These are phyloP conservation scores for Cliona cf. orientalis DNA, from an alignment of 37 sponge, comb jelly and placozoan genomes.

Conservation along the genomic window DNA sequence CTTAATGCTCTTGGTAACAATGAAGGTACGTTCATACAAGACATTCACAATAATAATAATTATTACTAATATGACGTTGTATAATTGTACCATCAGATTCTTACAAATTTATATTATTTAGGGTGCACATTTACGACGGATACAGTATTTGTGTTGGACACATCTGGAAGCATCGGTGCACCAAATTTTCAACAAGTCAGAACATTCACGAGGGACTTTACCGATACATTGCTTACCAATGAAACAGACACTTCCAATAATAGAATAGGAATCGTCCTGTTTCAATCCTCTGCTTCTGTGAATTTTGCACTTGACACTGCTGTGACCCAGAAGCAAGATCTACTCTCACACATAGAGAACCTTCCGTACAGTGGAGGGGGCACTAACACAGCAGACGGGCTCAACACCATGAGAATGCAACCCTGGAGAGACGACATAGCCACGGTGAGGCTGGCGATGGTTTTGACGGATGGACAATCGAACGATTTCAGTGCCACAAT, in stretches of 20 bases:
- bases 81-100: too few species aligned
- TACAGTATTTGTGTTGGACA: background rate
- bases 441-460: background rate
- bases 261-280: background rate
- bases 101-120: background rate
- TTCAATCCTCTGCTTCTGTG: background rate
- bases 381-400: background rate
- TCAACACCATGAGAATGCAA: background rate
- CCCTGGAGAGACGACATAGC: background rate
- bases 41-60: too few species aligned
- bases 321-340: background rate
- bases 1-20: background rate
- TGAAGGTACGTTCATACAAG: background rate
- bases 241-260: background rate
- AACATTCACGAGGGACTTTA: background rate
- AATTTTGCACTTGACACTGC: background rate
- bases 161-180: background rate
- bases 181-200: background rate
- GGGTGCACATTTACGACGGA: background rate
- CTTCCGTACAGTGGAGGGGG: background rate
- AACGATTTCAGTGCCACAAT: background rate
- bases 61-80: background rate
- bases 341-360: background rate
- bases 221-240: background rate
- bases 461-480: background rate